phyloP scores from a whole-genome alignment of 2,888 invertebrate genomes.

The Geophilus truncorum region DNA sequence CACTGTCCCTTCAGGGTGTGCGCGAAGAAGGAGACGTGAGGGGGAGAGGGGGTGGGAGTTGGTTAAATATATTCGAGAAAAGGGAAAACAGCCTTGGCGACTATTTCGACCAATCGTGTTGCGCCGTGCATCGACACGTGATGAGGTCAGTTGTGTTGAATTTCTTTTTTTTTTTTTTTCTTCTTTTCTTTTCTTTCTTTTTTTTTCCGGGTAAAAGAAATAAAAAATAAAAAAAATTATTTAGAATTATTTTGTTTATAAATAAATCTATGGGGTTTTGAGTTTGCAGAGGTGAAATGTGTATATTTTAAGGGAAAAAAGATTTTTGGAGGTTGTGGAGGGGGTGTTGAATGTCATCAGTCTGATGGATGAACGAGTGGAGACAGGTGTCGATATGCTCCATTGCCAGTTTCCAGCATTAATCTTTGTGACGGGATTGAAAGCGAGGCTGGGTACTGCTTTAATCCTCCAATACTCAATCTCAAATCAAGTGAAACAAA shows the following conservation, averaged over 20 bases:
- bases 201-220: no score
- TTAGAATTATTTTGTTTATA: no score
- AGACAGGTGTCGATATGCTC: slow-evolving; percentile 6
- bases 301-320: background rate
- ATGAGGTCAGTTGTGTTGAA: background rate
- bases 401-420: background rate
- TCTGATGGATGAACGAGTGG: background rate
- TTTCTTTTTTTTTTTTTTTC: background rate
- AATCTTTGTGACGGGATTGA: background rate
- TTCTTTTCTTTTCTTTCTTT: no score
- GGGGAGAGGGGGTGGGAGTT: background rate
- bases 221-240: no score
- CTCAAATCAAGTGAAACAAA: background rate
- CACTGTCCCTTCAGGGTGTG: slow-evolving; percentile 20
- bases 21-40: background rate
- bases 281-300: background rate
- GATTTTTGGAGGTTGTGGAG: no score
- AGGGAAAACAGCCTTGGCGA: slow-evolving; percentile 2
- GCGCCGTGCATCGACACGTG: background rate
- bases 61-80: slow-evolving; percentile 13
- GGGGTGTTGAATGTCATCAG: background rate
- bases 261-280: background rate
- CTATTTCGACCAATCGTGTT: background rate
- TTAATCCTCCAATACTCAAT: background rate
- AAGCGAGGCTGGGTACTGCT: background rate